phyloP scores from a whole-genome alignment of 2,888 invertebrate species.

The Cephus sareptanus region DNA sequence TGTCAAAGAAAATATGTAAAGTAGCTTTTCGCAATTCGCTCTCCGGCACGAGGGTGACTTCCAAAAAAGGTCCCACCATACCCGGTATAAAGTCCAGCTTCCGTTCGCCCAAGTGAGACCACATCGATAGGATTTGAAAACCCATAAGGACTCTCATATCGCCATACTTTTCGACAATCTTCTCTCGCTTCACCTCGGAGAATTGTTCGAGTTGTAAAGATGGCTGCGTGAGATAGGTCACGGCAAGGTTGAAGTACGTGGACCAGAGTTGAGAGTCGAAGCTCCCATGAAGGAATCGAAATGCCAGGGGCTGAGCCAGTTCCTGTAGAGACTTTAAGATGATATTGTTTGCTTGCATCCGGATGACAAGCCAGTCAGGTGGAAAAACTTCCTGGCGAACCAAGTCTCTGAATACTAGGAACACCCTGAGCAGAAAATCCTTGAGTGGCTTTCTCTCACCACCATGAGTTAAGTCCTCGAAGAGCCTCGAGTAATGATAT shows the following conservation, averaged over 20 bases:
- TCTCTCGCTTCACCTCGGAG: constrained; percentile 82
- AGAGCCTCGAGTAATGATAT: constrained; percentile 86
- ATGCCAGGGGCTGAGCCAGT: constrained; percentile 87
- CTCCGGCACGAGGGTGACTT: constrained; percentile 92
- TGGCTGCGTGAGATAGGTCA: constrained; percentile 83
- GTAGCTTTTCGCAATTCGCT: constrained; percentile 88
- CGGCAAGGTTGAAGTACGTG: constrained; percentile 83
- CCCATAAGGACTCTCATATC: constrained; percentile 95
- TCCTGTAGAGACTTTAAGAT: constrained; percentile 88
- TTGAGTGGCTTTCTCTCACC: constrained; percentile 83
- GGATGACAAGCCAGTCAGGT: constrained; percentile 90
- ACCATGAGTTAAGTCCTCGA: constrained; percentile 79
- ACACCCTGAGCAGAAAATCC: constrained; percentile 85
- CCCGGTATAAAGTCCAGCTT: constrained; percentile 91
- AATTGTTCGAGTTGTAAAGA: constrained; percentile 84
- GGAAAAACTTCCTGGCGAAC: constrained; percentile 85
- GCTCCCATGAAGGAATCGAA: constrained; percentile 79
- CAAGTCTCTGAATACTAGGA: constrained; percentile 83
- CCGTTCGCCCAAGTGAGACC: constrained; percentile 88
- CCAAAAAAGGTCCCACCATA: constrained; percentile 93
- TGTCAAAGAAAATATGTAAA: constrained; percentile 91
- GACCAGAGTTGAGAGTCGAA: constrained; percentile 75
- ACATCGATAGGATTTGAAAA: constrained; percentile 90
- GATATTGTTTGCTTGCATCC: constrained; percentile 88
- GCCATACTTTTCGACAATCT: constrained; percentile 82